These are phyloP conservation scores for Propithecus coquereli DNA, from an alignment of 2,113 vertebrate species.

Conservation along the genomic window DNA sequence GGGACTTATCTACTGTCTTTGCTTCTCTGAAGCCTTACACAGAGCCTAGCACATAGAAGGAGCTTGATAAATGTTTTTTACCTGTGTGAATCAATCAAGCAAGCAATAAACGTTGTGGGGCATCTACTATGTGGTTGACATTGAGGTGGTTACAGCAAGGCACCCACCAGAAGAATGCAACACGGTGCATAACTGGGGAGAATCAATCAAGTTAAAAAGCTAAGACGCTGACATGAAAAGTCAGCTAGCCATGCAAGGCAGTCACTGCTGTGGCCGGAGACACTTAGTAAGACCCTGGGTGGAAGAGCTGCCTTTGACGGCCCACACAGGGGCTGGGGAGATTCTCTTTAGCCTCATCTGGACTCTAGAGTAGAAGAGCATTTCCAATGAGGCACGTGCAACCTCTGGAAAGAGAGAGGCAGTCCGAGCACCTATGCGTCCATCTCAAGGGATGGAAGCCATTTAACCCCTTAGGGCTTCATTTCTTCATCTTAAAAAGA, in stretches of 20 bases:
- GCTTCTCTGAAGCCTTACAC: not conserved
- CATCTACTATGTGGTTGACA: not conserved
- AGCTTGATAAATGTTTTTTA: not conserved
- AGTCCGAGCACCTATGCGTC: not conserved
- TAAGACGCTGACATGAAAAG: not conserved
- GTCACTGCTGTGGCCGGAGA: not conserved
- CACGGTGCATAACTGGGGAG: not conserved
- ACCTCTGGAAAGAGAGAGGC: not conserved
- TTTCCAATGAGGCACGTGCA: not conserved
- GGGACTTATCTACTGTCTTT: not conserved
- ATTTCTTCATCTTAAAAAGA: conserved; percentile 18
- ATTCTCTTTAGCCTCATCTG: not conserved
- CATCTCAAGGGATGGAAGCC: not conserved
- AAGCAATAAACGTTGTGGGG: not conserved
- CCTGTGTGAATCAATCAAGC: not conserved
- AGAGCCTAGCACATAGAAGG: not conserved
- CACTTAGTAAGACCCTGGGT: not conserved
- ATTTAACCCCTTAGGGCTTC: not conserved
- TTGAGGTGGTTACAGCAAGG: not conserved
- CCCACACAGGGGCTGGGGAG: not conserved
- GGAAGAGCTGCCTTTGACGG: not conserved
- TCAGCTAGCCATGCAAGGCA: not conserved
- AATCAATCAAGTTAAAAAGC: not conserved
- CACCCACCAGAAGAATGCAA: not conserved
- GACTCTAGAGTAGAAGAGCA: not conserved